Conservation (phyloP, 2,888 invertebrate species). For the Megalurothrips usitatus region DNA sequence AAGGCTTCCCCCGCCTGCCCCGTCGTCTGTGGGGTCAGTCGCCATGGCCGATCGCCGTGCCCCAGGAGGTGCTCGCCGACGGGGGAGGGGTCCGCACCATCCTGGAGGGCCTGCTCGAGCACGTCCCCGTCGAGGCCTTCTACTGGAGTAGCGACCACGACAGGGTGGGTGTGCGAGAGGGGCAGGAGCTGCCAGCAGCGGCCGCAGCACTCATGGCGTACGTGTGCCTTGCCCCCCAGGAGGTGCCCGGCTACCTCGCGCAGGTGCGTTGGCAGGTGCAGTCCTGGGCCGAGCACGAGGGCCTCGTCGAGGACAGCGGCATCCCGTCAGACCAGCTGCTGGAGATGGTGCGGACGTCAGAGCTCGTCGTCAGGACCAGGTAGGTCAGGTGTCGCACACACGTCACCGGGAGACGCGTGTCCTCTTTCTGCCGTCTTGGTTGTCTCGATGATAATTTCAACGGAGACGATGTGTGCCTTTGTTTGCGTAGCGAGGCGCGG, state of each 20-base stretch:
- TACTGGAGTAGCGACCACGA: conserved; percentile 19
- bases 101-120: background rate
- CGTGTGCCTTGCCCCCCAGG: background rate
- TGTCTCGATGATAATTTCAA: background rate
- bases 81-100: background rate
- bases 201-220: background rate
- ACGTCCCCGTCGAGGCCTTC: conserved; percentile 21
- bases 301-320: background rate
- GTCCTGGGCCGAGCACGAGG: background rate
- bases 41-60: background rate
- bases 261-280: conserved; percentile 11
- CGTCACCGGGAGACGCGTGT: too few relatives aligned
- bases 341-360: conserved; percentile 1
- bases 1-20: background rate
- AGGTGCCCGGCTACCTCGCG: background rate
- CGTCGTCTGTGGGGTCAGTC: conserved; percentile 4
- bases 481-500: background rate
- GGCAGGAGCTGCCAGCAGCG: too few relatives aligned
- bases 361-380: background rate
- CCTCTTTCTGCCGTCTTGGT: too few relatives aligned
- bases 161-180: background rate
- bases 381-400: too few relatives aligned
- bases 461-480: background rate
- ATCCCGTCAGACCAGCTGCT: conserved; percentile 6
- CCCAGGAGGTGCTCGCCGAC: background rate